Conservation (phyloP, 2,888 invertebrate species). For the Entomobrya proxima region DNA sequence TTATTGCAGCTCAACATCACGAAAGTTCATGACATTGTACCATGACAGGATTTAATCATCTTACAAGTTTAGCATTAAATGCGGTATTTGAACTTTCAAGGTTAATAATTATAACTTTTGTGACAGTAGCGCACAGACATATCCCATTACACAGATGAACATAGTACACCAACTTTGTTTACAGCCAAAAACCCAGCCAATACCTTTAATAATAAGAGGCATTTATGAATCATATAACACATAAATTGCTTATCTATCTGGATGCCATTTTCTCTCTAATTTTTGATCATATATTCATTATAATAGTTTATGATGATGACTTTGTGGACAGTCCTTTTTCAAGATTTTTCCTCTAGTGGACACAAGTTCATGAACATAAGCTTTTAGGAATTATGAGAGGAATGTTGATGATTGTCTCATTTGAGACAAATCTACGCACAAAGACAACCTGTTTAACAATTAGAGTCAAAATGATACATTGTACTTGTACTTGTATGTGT, state of each 20-base stretch:
- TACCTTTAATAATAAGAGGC: not conserved
- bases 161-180: slow-evolving; percentile 23
- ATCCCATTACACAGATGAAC: not conserved
- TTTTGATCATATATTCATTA: not conserved
- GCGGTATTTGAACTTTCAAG: slow-evolving; percentile 56
- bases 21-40: slow-evolving; percentile 26
- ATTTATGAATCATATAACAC: not conserved
- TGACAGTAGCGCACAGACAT: slow-evolving; percentile 19
- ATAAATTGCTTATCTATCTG: not conserved
- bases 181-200: slow-evolving; percentile 29
- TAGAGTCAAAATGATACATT: too few species aligned
- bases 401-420: too few species aligned
- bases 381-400: not conserved
- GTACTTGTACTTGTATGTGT: too few species aligned
- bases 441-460: too few species aligned
- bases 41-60: slow-evolving; percentile 7
- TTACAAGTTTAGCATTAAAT: not conserved
- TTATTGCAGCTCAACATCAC: not conserved
- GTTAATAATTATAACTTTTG: slow-evolving; percentile 38
- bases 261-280: slow-evolving; percentile 5
- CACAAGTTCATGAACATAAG: not conserved
- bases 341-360: not conserved
- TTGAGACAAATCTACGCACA: not conserved
- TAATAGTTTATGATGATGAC: not conserved
- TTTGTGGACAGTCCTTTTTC: not conserved